Evolutionary conservation across 2,888 invertebrate genomes (phyloP).

Genomic region (Drosophila anceps): DNA sequence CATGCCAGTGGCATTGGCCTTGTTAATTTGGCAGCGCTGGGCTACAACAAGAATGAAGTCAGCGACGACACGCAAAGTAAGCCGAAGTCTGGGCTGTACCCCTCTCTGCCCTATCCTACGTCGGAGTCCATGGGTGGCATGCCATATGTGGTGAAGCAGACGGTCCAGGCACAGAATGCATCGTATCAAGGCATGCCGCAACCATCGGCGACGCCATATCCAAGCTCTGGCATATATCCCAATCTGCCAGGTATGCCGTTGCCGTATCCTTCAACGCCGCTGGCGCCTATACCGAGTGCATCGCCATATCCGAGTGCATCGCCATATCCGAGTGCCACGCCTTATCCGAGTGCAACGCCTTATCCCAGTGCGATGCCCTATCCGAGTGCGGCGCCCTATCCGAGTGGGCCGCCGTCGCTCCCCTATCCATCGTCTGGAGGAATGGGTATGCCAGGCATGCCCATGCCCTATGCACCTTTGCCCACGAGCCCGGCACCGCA

Average conservation of each 20-base stretch:
- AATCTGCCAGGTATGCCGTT: constrained; percentile 51
- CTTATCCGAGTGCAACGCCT: constrained; percentile 39
- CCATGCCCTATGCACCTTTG: constrained; percentile 75
- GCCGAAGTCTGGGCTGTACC: constrained; percentile 78
- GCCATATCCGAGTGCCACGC: constrained; percentile 36
- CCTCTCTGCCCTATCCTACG: constrained; percentile 80
- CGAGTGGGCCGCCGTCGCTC: constrained; percentile 58
- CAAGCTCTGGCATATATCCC: constrained; percentile 58
- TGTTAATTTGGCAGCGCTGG: constrained; percentile 83
- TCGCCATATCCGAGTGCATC: constrained; percentile 21
- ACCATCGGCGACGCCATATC: constrained; percentile 62
- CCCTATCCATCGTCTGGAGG: constrained; percentile 72
- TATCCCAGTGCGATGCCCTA: constrained; percentile 51
- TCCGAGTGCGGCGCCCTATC: constrained; percentile 64
- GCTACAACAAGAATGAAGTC: constrained; percentile 80
- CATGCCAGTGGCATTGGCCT: constrained; percentile 84
- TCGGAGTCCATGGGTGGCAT: constrained; percentile 72
- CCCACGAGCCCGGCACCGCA: constrained; percentile 58
- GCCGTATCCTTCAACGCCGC: constrained; percentile 54
- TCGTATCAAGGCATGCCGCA: constrained; percentile 59
- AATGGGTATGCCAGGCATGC: constrained; percentile 71
- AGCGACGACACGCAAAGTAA: constrained; percentile 41
- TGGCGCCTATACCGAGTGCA: constrained; percentile 35
- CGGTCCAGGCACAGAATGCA: constrained; percentile 58
- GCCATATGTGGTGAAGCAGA: constrained; percentile 72